A percentile compares a stretch with the other conserved stretches of the same genome.
Evolutionary conservation across 2,113 vertebrate genomes (phyloP).

Genomic region (Leptocoma aspasia): DNA sequence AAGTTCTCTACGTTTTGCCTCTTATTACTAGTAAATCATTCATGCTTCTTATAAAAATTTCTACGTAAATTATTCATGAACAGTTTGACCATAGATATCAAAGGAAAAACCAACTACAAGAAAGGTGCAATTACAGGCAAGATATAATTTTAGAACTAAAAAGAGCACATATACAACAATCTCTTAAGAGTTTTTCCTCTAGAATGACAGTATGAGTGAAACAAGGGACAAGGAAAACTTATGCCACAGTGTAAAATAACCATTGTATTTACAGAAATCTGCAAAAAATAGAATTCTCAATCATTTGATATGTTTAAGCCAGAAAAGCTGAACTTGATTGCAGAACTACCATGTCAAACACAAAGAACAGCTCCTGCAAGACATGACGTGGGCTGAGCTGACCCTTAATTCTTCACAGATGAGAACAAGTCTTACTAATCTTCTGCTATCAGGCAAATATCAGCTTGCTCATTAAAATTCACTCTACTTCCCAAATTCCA

Average conservation of each 20-base stretch:
- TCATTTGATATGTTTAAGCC: not conserved
- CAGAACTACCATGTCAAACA: not conserved
- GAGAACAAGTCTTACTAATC: not conserved
- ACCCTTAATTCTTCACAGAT: not conserved
- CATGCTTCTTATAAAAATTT: not conserved
- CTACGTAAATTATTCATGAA: not conserved
- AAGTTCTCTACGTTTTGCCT: not conserved
- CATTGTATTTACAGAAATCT: not conserved
- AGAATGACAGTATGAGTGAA: not conserved
- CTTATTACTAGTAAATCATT: not conserved
- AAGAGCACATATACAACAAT: not conserved
- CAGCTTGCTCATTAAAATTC: slow-evolving; percentile 21
- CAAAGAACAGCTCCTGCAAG: not conserved
- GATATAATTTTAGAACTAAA: not conserved
- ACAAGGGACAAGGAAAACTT: not conserved
- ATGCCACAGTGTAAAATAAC: not conserved
- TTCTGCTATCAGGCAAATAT: not conserved
- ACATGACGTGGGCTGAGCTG: not conserved
- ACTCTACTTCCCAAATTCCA: slow-evolving; percentile 3
- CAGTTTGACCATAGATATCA: not conserved
- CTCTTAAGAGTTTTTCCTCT: not conserved
- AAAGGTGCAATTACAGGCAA: not conserved
- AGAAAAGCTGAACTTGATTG: not conserved
- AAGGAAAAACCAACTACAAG: not conserved
- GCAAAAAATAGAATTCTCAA: not conserved